phyloP scores from a whole-genome alignment of 2,113 vertebrate species.

The Daphoenositta chrysoptera region DNA sequence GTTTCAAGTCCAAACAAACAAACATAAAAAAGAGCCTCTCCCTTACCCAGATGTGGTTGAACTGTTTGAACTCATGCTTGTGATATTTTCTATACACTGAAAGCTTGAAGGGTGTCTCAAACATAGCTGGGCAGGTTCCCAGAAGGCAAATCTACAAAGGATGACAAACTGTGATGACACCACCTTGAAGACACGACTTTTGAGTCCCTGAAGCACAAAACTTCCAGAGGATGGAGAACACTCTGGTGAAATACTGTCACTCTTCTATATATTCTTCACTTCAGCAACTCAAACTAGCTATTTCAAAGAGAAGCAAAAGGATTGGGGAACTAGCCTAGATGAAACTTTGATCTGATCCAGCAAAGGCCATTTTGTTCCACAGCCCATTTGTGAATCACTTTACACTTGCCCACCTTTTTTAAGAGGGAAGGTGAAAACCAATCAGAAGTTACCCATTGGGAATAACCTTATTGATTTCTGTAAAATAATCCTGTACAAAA shows the following conservation, averaged over 20 bases:
- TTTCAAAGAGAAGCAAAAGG: neutral
- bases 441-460: neutral
- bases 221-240: neutral
- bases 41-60: neutral
- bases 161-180: neutral
- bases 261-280: neutral
- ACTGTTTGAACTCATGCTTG: neutral
- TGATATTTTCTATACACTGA: neutral
- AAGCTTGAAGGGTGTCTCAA: neutral
- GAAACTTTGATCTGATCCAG: neutral
- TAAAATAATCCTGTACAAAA: neutral
- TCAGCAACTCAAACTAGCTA: neutral
- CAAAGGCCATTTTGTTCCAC: neutral
- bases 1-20: neutral
- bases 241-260: neutral
- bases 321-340: fast-evolving
- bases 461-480: neutral
- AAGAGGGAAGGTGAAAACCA: neutral
- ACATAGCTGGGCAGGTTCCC: neutral
- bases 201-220: neutral
- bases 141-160: neutral
- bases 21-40: neutral
- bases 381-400: neutral
- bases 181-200: neutral
- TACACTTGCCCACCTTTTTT: neutral